Evolutionary conservation across 2,888 invertebrate species (phyloP).

Genomic region (Mimachlamys varia): DNA sequence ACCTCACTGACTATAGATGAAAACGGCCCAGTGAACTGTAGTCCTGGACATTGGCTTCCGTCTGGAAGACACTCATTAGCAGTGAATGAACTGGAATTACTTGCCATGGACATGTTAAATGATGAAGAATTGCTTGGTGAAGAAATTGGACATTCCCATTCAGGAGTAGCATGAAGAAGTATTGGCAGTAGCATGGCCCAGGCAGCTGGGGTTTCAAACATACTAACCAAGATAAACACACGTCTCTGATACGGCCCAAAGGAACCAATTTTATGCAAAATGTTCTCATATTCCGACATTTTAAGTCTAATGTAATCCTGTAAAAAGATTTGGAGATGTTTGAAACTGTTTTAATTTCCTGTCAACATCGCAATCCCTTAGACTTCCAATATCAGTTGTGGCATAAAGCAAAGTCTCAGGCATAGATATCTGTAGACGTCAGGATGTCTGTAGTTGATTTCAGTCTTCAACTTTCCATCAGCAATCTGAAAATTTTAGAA

Average conservation of each 20-base stretch:
- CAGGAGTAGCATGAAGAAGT: constrained; percentile 69
- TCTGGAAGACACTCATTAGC: constrained; percentile 53
- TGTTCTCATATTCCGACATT: constrained; percentile 76
- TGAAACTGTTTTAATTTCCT: neutral
- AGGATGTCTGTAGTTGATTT: neutral
- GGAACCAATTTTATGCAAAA: constrained; percentile 71
- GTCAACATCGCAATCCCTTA: no score
- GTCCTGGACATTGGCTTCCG: constrained; percentile 57
- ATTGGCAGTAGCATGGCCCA: constrained; percentile 79
- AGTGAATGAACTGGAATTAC: constrained; percentile 37
- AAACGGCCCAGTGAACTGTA: constrained; percentile 63
- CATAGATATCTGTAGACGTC: no score
- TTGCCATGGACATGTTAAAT: neutral
- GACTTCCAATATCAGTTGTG: neutral
- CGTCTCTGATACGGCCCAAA: constrained; percentile 78
- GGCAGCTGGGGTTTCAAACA: constrained; percentile 78
- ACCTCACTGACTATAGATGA: constrained; percentile 77
- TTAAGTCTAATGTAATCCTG: constrained; percentile 37
- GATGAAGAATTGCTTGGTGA: neutral
- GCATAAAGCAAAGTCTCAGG: neutral
- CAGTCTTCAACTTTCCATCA: neutral
- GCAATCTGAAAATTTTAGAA: neutral
- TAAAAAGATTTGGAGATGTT: neutral
- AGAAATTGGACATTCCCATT: constrained; percentile 66
- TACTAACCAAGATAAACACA: constrained; percentile 76